Conservation (phyloP, 2,888 invertebrate species). For the Venusia cambrica region DNA sequence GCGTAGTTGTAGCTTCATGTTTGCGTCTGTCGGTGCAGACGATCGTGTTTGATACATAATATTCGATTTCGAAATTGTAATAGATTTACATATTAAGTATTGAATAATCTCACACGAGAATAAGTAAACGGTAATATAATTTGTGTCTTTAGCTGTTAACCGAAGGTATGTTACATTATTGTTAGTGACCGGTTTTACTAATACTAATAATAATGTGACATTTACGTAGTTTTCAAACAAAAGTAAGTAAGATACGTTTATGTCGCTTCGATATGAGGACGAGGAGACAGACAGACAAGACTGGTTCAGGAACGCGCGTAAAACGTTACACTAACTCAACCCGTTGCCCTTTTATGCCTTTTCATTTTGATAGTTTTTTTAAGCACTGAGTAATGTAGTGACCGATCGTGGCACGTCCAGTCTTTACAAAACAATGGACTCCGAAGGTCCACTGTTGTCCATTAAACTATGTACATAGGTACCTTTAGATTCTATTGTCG, state of each 20-base stretch:
- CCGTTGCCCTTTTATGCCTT: conserved; percentile 49
- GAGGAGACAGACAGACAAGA: conserved; percentile 17
- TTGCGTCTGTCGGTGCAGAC: conserved; percentile 72
- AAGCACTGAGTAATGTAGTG: conserved; percentile 61
- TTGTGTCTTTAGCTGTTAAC: conserved; percentile 79
- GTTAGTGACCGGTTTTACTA: no score
- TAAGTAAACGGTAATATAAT: conserved; percentile 77
- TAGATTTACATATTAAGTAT: conserved; percentile 76
- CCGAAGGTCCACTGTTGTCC: conserved; percentile 53
- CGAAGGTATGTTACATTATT: no score
- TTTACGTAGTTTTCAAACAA: conserved; percentile 18
- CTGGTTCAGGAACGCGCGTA: conserved; percentile 32
- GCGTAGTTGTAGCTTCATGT: conserved; percentile 67
- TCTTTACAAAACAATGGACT: conserved; percentile 55
- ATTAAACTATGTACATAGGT: conserved; percentile 71
- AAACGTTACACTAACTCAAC: conserved; percentile 38
- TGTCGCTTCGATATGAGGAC: conserved; percentile 62
- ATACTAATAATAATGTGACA: conserved; percentile 73
- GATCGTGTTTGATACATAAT: conserved; percentile 77
- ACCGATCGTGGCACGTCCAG: conserved; percentile 71
- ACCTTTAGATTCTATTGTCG: conserved; percentile 78
- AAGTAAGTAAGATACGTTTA: conserved; percentile 75
- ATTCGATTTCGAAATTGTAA: conserved; percentile 78
- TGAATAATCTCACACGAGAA: conserved; percentile 75
- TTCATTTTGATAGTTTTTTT: conserved; percentile 42